A percentile compares a stretch with the other conserved stretches of the same genome.
Evolutionary conservation across 1,140 invertebrate genomes (phyloP).

Genomic region (Drosophila burlai): DNA sequence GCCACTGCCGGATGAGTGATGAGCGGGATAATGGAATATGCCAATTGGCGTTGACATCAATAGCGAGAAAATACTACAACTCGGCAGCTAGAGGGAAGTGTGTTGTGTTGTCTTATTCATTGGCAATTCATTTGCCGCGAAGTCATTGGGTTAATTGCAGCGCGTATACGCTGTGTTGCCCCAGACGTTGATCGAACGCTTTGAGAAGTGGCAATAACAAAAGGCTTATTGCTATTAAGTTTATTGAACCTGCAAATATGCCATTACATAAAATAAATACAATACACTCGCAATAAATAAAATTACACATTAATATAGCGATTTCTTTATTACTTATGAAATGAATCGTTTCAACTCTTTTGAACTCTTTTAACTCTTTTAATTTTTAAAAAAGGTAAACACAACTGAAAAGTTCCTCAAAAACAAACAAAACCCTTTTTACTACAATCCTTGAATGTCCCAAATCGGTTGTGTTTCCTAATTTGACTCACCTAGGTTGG

Average conservation of each 20-base stretch:
- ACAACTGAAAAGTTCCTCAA: too few species aligned
- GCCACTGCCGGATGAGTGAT: conserved; percentile 59
- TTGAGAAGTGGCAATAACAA: conserved; percentile 2
- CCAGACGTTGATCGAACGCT: conserved; percentile 26
- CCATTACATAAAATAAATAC: neutral
- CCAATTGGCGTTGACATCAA: conserved; percentile 73
- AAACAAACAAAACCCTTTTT: neutral
- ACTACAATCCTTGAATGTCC: neutral
- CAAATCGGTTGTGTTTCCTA: conserved; percentile 6
- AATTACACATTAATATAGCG: neutral
- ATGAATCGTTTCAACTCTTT: too few species aligned
- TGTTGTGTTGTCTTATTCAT: conserved; percentile 27
- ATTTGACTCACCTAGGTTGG: conserved; percentile 26
- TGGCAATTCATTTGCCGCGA: conserved; percentile 49
- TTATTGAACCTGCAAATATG: neutral
- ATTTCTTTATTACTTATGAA: too few species aligned
- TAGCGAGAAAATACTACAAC: conserved; percentile 24
- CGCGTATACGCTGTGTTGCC: conserved; percentile 54
- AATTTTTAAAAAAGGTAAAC: too few species aligned
- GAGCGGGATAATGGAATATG: conserved; percentile 76
- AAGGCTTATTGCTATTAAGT: neutral
- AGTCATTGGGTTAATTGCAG: conserved; percentile 61
- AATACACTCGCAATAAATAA: neutral
- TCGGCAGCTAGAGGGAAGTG: conserved; percentile 19
- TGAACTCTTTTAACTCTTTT: too few species aligned